phyloP scores from a whole-genome alignment of 2,888 invertebrate genomes.

The Furcula furcula region DNA sequence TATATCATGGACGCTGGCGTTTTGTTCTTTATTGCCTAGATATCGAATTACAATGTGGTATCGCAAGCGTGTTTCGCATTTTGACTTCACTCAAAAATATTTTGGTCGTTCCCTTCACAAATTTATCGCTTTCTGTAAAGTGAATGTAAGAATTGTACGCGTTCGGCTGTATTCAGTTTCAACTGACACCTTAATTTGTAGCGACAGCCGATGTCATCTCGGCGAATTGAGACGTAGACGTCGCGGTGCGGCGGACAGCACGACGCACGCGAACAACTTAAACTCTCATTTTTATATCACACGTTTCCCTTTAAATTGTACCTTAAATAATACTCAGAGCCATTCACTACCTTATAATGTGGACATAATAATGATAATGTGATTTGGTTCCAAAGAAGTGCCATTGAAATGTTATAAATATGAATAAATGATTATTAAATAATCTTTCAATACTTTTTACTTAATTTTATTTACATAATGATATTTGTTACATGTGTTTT shows the following conservation, averaged over 20 bases:
- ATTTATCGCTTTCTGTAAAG: constrained; percentile 34
- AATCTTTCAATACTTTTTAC: too few relatives aligned
- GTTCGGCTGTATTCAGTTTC: constrained; percentile 34
- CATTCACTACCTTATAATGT: constrained; percentile 25
- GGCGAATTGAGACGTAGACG: constrained; percentile 53
- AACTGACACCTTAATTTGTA: constrained; percentile 45
- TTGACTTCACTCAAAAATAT: constrained; percentile 34
- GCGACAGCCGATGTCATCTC: constrained; percentile 49
- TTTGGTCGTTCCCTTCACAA: constrained; percentile 43
- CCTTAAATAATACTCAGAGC: constrained; percentile 38
- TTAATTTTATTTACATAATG: too few relatives aligned
- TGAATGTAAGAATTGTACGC: constrained; percentile 39
- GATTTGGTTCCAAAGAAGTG: constrained; percentile 29
- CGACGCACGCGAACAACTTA: constrained; percentile 42
- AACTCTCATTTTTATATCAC: constrained; percentile 50
- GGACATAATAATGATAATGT: constrained; percentile 24
- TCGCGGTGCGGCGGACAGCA: constrained; percentile 25
- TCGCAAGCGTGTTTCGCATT: constrained; percentile 13
- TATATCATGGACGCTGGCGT: constrained; percentile 3
- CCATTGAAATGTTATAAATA: constrained; percentile 21
- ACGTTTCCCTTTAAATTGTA: constrained; percentile 48
- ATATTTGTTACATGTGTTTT: too few relatives aligned
- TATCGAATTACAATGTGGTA: constrained; percentile 18
- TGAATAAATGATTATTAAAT: too few relatives aligned
- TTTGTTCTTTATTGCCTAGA: constrained; percentile 13